Conservation (phyloP, 2,888 invertebrate genomes). For the Clitarchus hookeri region DNA sequence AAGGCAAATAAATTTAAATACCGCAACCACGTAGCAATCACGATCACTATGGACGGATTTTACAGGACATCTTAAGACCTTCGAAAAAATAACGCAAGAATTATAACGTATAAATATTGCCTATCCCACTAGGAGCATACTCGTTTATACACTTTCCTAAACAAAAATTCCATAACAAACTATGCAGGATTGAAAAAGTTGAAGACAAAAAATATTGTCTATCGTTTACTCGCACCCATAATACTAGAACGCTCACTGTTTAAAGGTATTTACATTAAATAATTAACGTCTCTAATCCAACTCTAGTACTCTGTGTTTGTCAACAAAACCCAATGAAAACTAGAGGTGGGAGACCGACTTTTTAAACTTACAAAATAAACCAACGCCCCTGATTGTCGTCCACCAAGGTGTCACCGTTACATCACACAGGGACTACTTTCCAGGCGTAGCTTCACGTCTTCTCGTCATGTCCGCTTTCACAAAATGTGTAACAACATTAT, state of each 20-base stretch:
- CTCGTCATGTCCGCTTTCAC: neutral
- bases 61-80: too few species aligned
- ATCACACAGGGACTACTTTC: slow-evolving; percentile 40
- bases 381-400: slow-evolving; percentile 41
- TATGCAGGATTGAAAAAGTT: neutral
- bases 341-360: neutral
- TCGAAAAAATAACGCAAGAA: too few species aligned
- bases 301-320: neutral
- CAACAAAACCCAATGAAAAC: neutral
- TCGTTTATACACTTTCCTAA: neutral
- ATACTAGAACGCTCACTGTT: neutral
- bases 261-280: neutral
- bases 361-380: slow-evolving; percentile 21
- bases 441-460: slow-evolving; percentile 30
- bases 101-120: neutral
- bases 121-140: neutral
- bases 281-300: neutral
- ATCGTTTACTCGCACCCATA: neutral
- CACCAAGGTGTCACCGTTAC: slow-evolving; percentile 42
- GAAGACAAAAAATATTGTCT: neutral
- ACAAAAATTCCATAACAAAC: neutral
- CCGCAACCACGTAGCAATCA: too few species aligned
- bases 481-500: too few species aligned
- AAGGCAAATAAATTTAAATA: too few species aligned
- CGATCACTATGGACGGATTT: too few species aligned